Evolutionary conservation across 1,140 invertebrate species (phyloP).

Genomic region (Drosophila serrata): DNA sequence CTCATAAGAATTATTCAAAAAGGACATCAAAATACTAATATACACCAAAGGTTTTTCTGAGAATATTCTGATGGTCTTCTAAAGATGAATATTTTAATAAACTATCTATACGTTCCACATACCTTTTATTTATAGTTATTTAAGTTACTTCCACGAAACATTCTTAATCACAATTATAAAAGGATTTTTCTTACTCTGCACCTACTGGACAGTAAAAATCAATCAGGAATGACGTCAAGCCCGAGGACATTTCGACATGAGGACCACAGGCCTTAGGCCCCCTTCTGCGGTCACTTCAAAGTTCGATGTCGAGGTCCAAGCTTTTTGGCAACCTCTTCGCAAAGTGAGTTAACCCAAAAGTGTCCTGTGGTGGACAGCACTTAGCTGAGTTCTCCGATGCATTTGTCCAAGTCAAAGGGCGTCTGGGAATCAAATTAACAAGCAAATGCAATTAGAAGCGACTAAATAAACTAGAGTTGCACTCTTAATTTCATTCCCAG

Average conservation of each 20-base stretch:
- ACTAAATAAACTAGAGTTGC: constrained; percentile 74
- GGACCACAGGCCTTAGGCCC: not conserved
- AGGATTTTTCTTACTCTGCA: not conserved
- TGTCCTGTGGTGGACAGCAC: constrained; percentile 36
- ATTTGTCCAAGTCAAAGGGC: constrained; percentile 59
- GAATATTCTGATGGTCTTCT: too few species aligned
- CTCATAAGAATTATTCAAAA: too few species aligned
- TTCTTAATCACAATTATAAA: not conserved
- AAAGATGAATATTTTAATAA: too few species aligned
- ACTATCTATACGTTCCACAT: too few species aligned
- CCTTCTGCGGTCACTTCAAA: constrained; percentile 30
- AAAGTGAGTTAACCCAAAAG: constrained; percentile 36
- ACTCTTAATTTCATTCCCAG: constrained; percentile 50
- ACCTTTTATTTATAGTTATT: not conserved
- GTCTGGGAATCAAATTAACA: constrained; percentile 61
- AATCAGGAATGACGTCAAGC: constrained; percentile 68
- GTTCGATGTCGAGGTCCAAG: constrained; percentile 20
- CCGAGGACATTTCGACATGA: constrained; percentile 13
- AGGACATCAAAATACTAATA: too few species aligned
- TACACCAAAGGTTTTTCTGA: too few species aligned
- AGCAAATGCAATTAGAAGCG: constrained; percentile 73
- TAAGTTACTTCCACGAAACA: not conserved
- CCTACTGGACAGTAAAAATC: constrained; percentile 37
- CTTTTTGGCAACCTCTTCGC: constrained; percentile 33
- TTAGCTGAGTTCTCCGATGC: constrained; percentile 20